Base-by-base conservation (phyloP, 1,140 invertebrate species). In the Drosophila oshimai region DNA sequence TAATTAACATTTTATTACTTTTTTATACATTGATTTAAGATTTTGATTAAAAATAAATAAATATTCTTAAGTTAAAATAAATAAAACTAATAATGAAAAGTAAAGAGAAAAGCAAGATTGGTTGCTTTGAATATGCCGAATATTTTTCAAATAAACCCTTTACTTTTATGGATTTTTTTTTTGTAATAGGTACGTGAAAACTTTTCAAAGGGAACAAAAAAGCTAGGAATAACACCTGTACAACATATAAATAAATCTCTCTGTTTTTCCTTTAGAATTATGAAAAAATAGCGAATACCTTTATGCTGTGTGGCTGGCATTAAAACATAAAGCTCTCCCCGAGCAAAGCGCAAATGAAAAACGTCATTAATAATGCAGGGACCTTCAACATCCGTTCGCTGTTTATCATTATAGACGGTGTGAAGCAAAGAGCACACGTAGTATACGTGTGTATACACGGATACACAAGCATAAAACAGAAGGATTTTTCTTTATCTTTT, bases 351-450 rank as follows among this genome's bases (percentile, higher is more conserved):
- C 76, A 77, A 87, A 87, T 87, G 81, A 87, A 87, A 88, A 83
- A 74, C 83, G 81, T 51, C 81, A 87, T 87, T 87, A 87, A 87
- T 87, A 87, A 87, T 87, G 81, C 79, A 80, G 58, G 67, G 61
- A 88, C 69, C 83, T 87, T 74, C 64, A 87, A 70, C 81, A 81
- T 87, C 81, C 83, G 83, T 70, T 74, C 62, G 55, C 62, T 81
- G 81, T 77, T 81, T 87, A 87, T 87, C 81, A 87, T 87, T 81
- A 77, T 74, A 49, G 58, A 65, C 45, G 58, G 68, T 58, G 67
- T 50, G 45, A 49, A 50, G 67, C 44, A 72, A 36, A 53, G 54
- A 45, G 42, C 64, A 47, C 47, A 47, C 26, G 28, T 64, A 62
- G 28, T 64, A 62, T 24, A 68, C 49, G 18, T 26, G 39, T 37